phyloP scores from a whole-genome alignment of 2,113 vertebrate genomes.

The Ia io region DNA sequence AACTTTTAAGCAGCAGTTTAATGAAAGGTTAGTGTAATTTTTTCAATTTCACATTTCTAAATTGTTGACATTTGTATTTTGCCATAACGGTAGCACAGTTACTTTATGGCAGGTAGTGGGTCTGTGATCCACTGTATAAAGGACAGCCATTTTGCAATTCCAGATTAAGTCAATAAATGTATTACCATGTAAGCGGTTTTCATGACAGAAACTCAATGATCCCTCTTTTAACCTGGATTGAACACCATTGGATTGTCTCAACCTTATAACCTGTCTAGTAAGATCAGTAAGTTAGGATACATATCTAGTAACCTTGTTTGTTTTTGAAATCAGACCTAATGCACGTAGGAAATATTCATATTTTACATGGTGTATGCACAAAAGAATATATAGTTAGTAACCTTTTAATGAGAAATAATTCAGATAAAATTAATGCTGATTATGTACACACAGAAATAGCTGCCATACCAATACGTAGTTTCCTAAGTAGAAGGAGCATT shows the following conservation, averaged over 20 bases:
- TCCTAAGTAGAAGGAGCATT: background rate
- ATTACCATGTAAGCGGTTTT: slow-evolving; percentile 72
- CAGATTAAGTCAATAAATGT: slow-evolving; percentile 73
- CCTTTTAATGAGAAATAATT: background rate
- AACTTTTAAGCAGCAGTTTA: background rate
- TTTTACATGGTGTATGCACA: background rate
- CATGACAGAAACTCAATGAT: slow-evolving; percentile 77
- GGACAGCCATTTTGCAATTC: slow-evolving; percentile 73
- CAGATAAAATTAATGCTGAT: background rate
- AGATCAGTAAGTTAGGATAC: background rate
- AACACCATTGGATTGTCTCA: slow-evolving; percentile 36
- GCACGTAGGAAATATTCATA: background rate
- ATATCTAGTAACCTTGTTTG: background rate
- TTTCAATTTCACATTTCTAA: slow-evolving; percentile 38
- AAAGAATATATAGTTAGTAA: background rate
- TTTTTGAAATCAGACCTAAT: slow-evolving; percentile 18
- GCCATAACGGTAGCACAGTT: slow-evolving; percentile 29
- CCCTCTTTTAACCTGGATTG: slow-evolving; percentile 60
- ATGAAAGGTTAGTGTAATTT: slow-evolving; percentile 18
- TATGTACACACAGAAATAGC: background rate
- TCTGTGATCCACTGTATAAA: slow-evolving; percentile 70
- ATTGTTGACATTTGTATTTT: slow-evolving; percentile 44
- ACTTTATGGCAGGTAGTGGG: slow-evolving; percentile 30
- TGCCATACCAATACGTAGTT: background rate
- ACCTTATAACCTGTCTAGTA: background rate